Conservation (phyloP, 2,113 vertebrate genomes). For the Pithys albifrons region DNA sequence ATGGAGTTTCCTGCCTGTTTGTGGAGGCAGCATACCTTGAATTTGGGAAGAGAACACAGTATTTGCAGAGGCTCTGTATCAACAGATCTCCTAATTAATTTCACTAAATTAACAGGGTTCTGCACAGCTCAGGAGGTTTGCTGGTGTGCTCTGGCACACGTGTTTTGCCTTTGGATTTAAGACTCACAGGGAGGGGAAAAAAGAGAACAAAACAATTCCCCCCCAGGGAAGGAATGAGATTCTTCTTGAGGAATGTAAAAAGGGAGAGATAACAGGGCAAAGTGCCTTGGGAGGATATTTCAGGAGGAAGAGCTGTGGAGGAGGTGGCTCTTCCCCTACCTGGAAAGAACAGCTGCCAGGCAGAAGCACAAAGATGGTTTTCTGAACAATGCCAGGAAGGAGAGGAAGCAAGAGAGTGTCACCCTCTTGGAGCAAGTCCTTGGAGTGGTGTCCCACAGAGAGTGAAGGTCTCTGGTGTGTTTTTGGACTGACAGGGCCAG, state of each 20-base stretch:
- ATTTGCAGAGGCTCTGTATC: neutral
- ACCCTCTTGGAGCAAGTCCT: neutral
- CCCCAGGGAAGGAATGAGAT: neutral
- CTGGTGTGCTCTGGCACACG: neutral
- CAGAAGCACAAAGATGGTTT: neutral
- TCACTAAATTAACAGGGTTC: neutral
- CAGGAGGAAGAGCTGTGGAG: neutral
- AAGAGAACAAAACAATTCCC: neutral
- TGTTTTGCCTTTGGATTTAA: neutral
- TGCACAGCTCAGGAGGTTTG: neutral
- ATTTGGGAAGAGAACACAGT: neutral
- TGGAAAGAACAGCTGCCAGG: neutral
- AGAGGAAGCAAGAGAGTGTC: neutral
- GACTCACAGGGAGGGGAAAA: accelerated
- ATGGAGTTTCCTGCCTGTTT: neutral
- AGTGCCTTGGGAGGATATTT: neutral
- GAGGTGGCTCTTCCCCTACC: neutral
- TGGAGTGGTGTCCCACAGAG: neutral
- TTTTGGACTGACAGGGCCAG: neutral
- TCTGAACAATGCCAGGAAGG: neutral
- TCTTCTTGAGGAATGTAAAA: neutral
- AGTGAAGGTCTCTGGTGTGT: neutral
- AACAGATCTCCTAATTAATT: neutral
- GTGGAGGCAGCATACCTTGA: neutral
- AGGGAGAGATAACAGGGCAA: neutral